phyloP scores from a whole-genome alignment of 2,888 invertebrate species.

The Neoitamus cyanurus region DNA sequence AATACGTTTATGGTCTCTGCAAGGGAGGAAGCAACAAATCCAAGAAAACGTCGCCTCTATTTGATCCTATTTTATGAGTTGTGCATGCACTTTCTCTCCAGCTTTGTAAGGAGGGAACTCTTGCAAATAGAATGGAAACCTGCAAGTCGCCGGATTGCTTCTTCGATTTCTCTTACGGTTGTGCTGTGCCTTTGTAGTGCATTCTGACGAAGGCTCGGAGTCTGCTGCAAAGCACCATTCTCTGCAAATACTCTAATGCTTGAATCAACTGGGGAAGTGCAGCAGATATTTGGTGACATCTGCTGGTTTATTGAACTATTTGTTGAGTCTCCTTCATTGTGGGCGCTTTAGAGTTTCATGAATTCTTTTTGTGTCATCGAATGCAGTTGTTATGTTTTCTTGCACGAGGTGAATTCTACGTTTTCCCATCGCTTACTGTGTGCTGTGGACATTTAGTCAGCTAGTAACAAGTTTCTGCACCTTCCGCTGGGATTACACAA shows the following conservation, averaged over 20 bases:
- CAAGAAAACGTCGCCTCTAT: slow-evolving; percentile 3
- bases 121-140: slow-evolving; percentile 16
- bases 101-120: slow-evolving; percentile 8
- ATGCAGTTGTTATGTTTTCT: slow-evolving; percentile 42
- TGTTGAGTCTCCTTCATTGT: slow-evolving; percentile 32
- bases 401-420: slow-evolving; percentile 22
- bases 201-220: background rate
- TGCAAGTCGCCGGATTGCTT: background rate
- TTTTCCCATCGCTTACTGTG: background rate
- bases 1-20: slow-evolving; percentile 13
- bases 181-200: background rate
- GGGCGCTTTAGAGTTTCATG: slow-evolving; percentile 23
- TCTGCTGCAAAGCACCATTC: slow-evolving; percentile 4
- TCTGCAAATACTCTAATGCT: slow-evolving; percentile 36
- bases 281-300: slow-evolving; percentile 31
- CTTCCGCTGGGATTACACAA: background rate
- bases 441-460: background rate
- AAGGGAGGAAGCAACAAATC: slow-evolving; percentile 22
- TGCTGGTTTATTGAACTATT: slow-evolving; percentile 45
- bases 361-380: slow-evolving; percentile 31
- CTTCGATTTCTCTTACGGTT: background rate
- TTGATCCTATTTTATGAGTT: slow-evolving; percentile 45
- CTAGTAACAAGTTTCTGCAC: background rate
- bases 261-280: slow-evolving; percentile 26
- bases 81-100: slow-evolving; percentile 31